Conservation (phyloP, 1,140 invertebrate species). For the Megalonaias nervosa region DNA sequence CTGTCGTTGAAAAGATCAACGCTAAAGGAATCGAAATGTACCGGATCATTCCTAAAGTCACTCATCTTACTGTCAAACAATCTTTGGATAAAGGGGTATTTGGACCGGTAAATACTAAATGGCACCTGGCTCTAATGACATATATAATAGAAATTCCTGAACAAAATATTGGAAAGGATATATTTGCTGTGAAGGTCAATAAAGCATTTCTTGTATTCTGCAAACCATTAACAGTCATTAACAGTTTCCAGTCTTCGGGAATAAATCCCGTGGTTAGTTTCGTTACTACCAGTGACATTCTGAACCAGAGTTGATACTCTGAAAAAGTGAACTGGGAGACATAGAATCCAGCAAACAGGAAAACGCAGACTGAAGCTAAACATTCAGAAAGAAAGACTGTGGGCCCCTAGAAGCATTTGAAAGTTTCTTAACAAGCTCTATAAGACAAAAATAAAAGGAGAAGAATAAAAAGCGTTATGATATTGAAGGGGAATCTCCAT, state of each 20-base stretch:
- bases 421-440: too few species aligned
- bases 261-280: constrained; percentile 7
- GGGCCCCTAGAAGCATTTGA: too few species aligned
- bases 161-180: neutral
- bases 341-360: too few species aligned
- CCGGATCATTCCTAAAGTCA: constrained; percentile 12
- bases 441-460: too few species aligned
- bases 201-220: constrained; percentile 20
- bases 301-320: constrained; percentile 6
- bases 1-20: neutral
- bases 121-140: neutral
- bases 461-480: too few species aligned
- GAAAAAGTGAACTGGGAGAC: neutral
- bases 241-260: constrained; percentile 10
- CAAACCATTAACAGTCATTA: constrained; percentile 28
- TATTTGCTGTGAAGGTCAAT: constrained; percentile 23
- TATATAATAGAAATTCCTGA: constrained; percentile 11
- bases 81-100: constrained; percentile 20
- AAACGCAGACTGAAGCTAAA: too few species aligned
- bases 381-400: too few species aligned
- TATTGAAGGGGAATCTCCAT: too few species aligned
- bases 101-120: constrained; percentile 4
- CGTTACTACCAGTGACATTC: neutral
- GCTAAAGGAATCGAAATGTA: constrained; percentile 27
- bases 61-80: constrained; percentile 4